Conservation (phyloP, 2,888 invertebrate genomes). For the Seira sanloemensis region DNA sequence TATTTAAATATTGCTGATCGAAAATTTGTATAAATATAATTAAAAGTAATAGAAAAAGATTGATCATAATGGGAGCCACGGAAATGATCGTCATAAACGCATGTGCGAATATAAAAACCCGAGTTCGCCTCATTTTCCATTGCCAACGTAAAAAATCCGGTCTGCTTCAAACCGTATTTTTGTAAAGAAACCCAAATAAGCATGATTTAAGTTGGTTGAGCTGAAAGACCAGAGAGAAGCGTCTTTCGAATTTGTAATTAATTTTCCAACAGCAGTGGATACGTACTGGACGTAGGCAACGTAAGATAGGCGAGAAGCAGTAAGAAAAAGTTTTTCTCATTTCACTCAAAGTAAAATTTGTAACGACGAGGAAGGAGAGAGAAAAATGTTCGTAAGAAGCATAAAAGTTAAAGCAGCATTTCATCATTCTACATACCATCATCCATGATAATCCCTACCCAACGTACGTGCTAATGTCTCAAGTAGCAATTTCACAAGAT, state of each 20-base stretch:
- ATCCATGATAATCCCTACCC: neutral
- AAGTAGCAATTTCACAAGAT: neutral
- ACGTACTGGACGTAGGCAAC: too few species aligned
- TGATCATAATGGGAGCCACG: too few species aligned
- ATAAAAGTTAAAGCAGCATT: neutral
- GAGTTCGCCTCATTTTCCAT: too few species aligned
- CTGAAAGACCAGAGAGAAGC: neutral
- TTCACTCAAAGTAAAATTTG: neutral
- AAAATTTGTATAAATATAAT: too few species aligned
- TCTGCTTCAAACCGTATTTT: too few species aligned
- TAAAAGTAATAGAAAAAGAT: too few species aligned
- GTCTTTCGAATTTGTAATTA: neutral
- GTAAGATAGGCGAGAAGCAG: neutral
- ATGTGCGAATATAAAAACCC: too few species aligned
- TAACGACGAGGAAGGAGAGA: neutral
- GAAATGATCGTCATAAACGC: too few species aligned
- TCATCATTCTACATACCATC: too few species aligned
- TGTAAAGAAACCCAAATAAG: too few species aligned
- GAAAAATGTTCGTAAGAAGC: neutral
- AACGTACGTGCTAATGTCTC: conserved; percentile 35
- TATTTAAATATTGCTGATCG: too few species aligned
- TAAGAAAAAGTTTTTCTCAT: neutral
- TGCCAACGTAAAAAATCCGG: too few species aligned
- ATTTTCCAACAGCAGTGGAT: neutral
- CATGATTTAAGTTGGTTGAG: neutral